Base-by-base conservation (phyloP, 92 coral and sea anemone species). In the Nematostella vectensis region DNA sequence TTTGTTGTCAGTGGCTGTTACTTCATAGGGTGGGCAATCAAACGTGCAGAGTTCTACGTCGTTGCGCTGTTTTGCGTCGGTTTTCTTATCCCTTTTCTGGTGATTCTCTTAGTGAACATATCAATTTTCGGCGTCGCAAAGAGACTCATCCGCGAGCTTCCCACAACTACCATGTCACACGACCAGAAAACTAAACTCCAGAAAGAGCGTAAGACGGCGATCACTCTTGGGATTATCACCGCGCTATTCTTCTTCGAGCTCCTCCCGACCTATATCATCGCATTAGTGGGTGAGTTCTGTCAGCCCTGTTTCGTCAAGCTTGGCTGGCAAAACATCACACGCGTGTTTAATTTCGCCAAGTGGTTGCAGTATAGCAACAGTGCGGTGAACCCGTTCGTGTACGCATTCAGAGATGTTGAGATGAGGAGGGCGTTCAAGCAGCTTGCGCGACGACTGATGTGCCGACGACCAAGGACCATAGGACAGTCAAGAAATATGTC, bases 351-450 rank as follows among this genome's bases (percentile, higher is more conserved):
- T 1, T 66, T 83, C 49, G 80, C 78, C 0, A 88, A 88, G 38
- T 88, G 93, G 91, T 67, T 83, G 80, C 93, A 88, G 47, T 88
- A 82, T 54, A 60, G 82, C 29, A 88, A 88, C 58, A 83, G 87
- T 19, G 87, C 57, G 0, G 68, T 88, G 3, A 88, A 88, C 51
- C 96, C 91, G 6, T 42, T 74, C 33, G 72, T 88, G 18, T 82
- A 82, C 28, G 83, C 87, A 0, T 59, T 78, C 31, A 47, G 96
- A 58, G 74, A 79, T 47, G 67, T 44, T 3, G 81, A 83, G 28
- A 82, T 88, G 83, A 67, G 78, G 47, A 57, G 52, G 31, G 58
- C 87, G 6, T 83, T 88, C 33, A 3, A 38, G 8, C 47, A 37
- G 39, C 37, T 74, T 0, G 28, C 63, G 1, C 12, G 9, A 1